These are phyloP conservation scores for Phyllopteryx taeniolatus DNA, from an alignment of 2,113 vertebrate genomes.

Conservation along the genomic window DNA sequence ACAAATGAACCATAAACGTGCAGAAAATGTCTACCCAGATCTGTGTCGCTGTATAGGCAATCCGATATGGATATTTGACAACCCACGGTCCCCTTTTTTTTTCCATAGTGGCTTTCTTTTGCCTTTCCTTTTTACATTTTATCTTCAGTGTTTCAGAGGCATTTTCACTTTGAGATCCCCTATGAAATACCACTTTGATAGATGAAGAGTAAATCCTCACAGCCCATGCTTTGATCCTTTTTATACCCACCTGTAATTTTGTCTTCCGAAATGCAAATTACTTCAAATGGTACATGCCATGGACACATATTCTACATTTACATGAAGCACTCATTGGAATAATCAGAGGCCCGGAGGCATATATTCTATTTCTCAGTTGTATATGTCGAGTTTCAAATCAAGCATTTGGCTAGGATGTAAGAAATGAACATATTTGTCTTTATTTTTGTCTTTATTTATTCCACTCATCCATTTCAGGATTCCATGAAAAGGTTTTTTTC, in stretches of 20 bases:
- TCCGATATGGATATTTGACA: conserved; percentile 31
- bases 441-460: conserved; percentile 24
- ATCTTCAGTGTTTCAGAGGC: conserved; percentile 38
- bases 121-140: conserved; percentile 32
- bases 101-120: conserved; percentile 24
- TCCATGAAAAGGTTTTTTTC: conserved; percentile 44
- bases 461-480: conserved; percentile 24
- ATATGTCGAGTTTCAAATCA: conserved; percentile 36
- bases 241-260: conserved; percentile 56
- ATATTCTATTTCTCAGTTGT: conserved; percentile 19
- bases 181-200: conserved; percentile 31
- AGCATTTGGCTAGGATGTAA: conserved; percentile 33
- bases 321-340: conserved; percentile 37
- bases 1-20: background rate
- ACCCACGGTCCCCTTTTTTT: conserved; percentile 29
- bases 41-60: background rate
- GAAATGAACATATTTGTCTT: conserved; percentile 20
- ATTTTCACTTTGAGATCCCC: conserved; percentile 29
- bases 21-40: background rate
- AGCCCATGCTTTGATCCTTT: conserved; percentile 50
- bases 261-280: conserved; percentile 53
- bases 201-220: conserved; percentile 40
- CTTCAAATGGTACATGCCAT: conserved; percentile 35
- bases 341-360: conserved; percentile 38
- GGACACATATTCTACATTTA: conserved; percentile 40